Percentiles rank a stretch among this genome's conserved stretches.
Conservation (phyloP, 2,797 vertebrate genomes). For the Stomatorhinus walkeri region DNA sequence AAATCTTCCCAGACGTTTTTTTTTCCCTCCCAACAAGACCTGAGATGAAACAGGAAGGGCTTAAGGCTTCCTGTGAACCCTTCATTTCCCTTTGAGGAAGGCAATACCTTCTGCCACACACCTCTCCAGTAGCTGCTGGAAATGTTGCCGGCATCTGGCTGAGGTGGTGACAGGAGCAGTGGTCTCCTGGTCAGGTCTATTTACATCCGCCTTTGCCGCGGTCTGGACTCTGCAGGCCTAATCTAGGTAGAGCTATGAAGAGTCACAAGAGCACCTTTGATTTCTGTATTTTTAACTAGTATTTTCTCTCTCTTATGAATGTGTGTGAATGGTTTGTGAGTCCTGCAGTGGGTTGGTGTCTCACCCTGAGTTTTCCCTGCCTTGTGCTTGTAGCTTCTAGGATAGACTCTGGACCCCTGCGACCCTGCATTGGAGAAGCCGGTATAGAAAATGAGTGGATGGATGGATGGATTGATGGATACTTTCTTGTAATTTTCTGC, state of each 20-base stretch:
- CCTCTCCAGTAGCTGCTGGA: not conserved
- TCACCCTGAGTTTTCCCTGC: not conserved
- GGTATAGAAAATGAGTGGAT: not conserved
- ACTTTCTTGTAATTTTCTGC: not conserved
- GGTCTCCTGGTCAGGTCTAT: not conserved
- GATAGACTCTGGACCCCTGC: not conserved
- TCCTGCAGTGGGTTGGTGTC: not conserved
- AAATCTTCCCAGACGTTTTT: slow-evolving; percentile 44
- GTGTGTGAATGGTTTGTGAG: not conserved
- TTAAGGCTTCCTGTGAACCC: not conserved
- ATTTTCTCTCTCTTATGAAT: not conserved
- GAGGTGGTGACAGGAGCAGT: not conserved
- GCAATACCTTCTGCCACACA: not conserved
- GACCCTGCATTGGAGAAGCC: not conserved
- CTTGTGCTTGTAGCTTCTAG: not conserved
- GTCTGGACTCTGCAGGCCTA: not conserved
- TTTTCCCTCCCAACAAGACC: slow-evolving; percentile 23
- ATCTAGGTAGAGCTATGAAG: not conserved
- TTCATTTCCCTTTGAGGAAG: not conserved
- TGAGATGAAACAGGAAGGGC: not conserved
- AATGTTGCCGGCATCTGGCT: not conserved
- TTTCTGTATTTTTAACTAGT: not conserved
- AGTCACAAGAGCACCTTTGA: not conserved
- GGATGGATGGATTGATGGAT: not conserved
- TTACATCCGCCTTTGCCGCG: not conserved